phyloP scores from a whole-genome alignment of 2,888 invertebrate genomes.

The Stictocephala bisonia region DNA sequence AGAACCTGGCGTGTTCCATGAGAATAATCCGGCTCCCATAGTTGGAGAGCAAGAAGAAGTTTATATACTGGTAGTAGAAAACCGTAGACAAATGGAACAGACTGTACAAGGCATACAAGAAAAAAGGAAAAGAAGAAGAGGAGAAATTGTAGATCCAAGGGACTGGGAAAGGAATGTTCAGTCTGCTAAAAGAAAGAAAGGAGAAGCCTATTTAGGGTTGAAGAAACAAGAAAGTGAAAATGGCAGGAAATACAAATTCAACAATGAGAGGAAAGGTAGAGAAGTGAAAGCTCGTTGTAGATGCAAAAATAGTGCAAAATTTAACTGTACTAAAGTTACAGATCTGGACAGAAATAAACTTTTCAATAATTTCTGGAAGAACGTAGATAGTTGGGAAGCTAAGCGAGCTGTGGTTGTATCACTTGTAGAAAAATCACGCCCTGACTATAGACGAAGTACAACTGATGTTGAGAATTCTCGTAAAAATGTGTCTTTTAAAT shows the following conservation, averaged over 20 bases:
- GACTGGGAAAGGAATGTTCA: constrained; percentile 34
- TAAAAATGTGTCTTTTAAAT: constrained; percentile 37
- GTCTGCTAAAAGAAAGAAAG: constrained; percentile 40
- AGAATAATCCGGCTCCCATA: no score
- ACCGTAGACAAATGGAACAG: no score
- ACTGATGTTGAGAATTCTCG: constrained; percentile 35
- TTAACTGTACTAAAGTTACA: constrained; percentile 26
- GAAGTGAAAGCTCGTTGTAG: constrained; percentile 21
- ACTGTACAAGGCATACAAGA: no score
- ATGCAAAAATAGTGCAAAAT: constrained; percentile 34
- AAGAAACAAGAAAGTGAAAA: constrained; percentile 38
- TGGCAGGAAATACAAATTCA: constrained; percentile 35
- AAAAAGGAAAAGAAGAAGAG: constrained; percentile 31
- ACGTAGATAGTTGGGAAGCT: constrained; percentile 34
- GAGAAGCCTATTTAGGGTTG: constrained; percentile 36
- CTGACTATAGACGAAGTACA: constrained; percentile 18
- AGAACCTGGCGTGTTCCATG: no score
- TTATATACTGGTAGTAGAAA: no score
- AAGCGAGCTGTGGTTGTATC: constrained; percentile 25
- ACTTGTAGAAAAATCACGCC: constrained; percentile 38
- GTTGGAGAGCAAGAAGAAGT: no score
- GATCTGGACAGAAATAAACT: constrained; percentile 34
- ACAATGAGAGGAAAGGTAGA: constrained; percentile 16
- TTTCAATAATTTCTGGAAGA: constrained; percentile 40
- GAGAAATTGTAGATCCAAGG: constrained; percentile 38